These are phyloP conservation scores for Festucalex cinctus DNA, from an alignment of 2,113 vertebrate species.

Conservation along the genomic window DNA sequence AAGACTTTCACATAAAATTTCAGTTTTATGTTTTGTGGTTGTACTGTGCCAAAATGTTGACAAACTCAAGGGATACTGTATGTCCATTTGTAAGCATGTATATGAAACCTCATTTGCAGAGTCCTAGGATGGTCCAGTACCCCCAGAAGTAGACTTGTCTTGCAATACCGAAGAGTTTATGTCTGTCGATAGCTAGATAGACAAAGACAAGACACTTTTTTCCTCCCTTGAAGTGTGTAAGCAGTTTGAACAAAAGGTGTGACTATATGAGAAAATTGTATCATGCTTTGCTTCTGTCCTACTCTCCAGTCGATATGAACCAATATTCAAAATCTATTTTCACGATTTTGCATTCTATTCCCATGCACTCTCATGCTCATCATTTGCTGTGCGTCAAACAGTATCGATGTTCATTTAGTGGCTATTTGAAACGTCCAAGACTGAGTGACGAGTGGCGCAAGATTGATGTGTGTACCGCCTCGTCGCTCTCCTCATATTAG, in stretches of 20 bases:
- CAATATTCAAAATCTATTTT: not conserved
- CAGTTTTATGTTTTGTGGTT: too few relatives aligned
- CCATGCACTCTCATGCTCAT: conserved; percentile 26
- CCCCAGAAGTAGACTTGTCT: too few relatives aligned
- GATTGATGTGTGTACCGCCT: conserved; percentile 65
- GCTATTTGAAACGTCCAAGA: conserved; percentile 57
- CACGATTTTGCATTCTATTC: not conserved
- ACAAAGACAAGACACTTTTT: too few relatives aligned
- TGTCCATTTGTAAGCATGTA: too few relatives aligned
- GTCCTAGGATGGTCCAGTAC: too few relatives aligned
- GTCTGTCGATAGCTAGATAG: too few relatives aligned
- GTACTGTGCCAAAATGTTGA: too few relatives aligned
- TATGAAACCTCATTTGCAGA: too few relatives aligned
- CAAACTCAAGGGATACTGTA: too few relatives aligned
- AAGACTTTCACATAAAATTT: too few relatives aligned
- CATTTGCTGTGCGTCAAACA: conserved; percentile 66
- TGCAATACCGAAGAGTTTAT: too few relatives aligned
- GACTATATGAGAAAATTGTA: not conserved
- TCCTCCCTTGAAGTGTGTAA: not conserved
- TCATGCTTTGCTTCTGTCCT: not conserved
- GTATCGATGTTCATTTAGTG: conserved; percentile 57
- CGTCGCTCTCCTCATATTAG: conserved; percentile 62
- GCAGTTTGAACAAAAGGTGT: not conserved
- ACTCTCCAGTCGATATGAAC: not conserved
- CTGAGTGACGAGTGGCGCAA: conserved; percentile 68